A percentile compares a stretch with the other conserved stretches of the same genome.
These are phyloP conservation scores for Armadillidium nasatum DNA, from an alignment of 1,140 invertebrate genomes.

Conservation along the genomic window DNA sequence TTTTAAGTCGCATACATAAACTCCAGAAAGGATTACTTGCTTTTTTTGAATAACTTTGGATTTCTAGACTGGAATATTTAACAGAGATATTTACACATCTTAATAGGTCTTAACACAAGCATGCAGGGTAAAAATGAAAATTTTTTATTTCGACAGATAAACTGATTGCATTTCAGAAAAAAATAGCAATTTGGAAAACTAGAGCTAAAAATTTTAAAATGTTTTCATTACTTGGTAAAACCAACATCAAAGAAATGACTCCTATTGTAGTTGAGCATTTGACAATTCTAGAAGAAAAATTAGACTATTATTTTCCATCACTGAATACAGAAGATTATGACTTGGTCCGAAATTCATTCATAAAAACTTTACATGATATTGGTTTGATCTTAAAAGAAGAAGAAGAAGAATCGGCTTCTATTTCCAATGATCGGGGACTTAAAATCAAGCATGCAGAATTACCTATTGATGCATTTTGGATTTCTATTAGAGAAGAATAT, in stretches of 20 bases:
- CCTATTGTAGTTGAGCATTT: constrained; percentile 1
- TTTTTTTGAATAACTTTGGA: constrained; percentile 24
- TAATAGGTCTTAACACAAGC: constrained; percentile 22
- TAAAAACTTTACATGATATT: neutral
- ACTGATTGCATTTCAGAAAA: constrained; percentile 20
- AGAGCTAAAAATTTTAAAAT: no score
- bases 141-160: constrained; percentile 27
- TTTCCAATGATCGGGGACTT: neutral
- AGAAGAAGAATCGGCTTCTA: constrained; percentile 11
- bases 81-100: constrained; percentile 29
- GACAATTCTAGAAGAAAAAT: constrained; percentile 18
- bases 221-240: no score
- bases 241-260: no score
- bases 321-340: neutral
- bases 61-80: constrained; percentile 22
- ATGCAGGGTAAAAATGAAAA: constrained; percentile 25
- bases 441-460: no score
- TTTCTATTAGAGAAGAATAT: no score
- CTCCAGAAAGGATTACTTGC: constrained; percentile 23
- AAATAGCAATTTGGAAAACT: neutral
- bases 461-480: no score
- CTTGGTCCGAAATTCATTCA: constrained; percentile 16
- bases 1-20: constrained; percentile 17
- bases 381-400: constrained; percentile 2
- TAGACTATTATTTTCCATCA: constrained; percentile 21